phyloP scores from a whole-genome alignment of 1,140 invertebrate genomes.

The Solenopsis invicta region DNA sequence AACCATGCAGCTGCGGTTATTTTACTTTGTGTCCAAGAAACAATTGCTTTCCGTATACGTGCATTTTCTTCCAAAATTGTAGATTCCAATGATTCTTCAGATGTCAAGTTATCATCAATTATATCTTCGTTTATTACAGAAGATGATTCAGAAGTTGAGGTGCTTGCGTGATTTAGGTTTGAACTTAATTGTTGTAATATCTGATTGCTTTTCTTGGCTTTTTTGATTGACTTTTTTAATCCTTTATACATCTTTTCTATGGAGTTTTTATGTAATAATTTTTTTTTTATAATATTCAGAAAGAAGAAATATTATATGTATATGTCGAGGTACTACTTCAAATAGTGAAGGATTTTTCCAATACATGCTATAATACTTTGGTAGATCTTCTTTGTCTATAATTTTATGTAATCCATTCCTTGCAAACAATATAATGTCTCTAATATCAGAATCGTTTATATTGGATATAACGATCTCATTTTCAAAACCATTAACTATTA shows the following conservation, averaged over 20 bases:
- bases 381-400: no score
- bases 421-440: background rate
- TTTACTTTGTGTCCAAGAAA: background rate
- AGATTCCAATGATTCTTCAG: background rate
- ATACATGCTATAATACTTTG: constrained; percentile 15
- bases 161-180: no score
- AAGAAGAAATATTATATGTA: background rate
- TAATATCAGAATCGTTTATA: background rate
- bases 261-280: background rate
- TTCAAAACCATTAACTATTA: background rate
- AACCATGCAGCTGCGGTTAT: background rate
- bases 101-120: background rate
- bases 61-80: no score
- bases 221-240: background rate
- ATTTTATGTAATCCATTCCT: constrained; percentile 1
- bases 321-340: background rate
- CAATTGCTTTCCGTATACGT: background rate
- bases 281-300: constrained; percentile 22
- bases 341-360: constrained; percentile 12
- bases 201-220: no score
- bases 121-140: background rate
- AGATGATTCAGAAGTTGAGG: background rate
- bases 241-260: background rate
- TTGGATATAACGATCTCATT: constrained; percentile 14
- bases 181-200: no score